These are phyloP conservation scores for Mimas tiliae DNA, from an alignment of 2,888 invertebrate genomes.

Conservation along the genomic window DNA sequence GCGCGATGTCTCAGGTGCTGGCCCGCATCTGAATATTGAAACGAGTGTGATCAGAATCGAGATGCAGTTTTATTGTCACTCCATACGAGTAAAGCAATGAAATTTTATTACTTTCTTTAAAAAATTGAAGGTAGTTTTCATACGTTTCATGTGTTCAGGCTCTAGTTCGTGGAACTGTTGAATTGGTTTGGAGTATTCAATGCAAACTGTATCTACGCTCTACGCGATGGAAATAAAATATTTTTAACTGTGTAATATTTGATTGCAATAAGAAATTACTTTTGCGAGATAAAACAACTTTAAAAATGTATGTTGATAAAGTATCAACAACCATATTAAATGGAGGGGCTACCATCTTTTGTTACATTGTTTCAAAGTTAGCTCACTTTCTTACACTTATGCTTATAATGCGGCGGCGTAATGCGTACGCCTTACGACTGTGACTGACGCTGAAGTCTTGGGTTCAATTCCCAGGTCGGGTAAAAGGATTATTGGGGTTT, in stretches of 20 bases:
- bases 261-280: no score
- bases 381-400: no score
- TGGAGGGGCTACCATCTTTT: no score
- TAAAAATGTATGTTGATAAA: not conserved
- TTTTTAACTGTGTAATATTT: not conserved
- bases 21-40: constrained; percentile 76
- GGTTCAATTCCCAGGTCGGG: no score
- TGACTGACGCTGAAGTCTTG: no score
- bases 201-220: not conserved
- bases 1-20: constrained; percentile 74
- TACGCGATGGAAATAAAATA: not conserved
- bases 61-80: constrained; percentile 83
- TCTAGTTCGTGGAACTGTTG: constrained; percentile 11
- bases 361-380: no score
- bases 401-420: no score
- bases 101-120: constrained; percentile 71
- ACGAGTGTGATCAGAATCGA: constrained; percentile 81
- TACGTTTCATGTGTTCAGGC: constrained; percentile 43
- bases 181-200: constrained; percentile 12
- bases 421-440: no score
- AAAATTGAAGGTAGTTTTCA: constrained; percentile 46
- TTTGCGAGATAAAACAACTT: not conserved
- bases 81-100: constrained; percentile 56
- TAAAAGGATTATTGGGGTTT: no score
- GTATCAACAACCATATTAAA: not conserved